Base-by-base conservation (phyloP, 2,113 vertebrate genomes). In the Nycticorax nycticorax region DNA sequence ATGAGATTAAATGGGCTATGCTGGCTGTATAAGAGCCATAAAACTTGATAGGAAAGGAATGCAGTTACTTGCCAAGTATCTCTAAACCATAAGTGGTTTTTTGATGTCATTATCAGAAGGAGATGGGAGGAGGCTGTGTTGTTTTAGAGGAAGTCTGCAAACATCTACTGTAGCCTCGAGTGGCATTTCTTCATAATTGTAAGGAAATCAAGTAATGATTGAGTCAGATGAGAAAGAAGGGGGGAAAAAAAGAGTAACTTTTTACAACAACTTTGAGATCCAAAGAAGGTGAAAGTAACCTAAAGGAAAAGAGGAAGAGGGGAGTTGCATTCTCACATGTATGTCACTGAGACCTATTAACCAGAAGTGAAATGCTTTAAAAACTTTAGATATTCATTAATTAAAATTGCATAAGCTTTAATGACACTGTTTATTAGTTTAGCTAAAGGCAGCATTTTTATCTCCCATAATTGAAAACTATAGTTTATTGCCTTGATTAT, bases 11-110 rank as follows among this genome's bases (percentile, higher is more conserved):
- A 98, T 97, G 94, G 63, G 89, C 64, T 97, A 59, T 93, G 74
- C 76, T 95, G 85, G 94, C 94, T 94, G 88, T 96, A 98, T 97
- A 98, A 98, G 97, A 96, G 95, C 97, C 52, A 10, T 98, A 98
- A 98, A 98, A 97, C 79, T 97, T 98, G 97, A 98, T 98, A 98
- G 96, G 77, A 94, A 96, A 96, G 80, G 80, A 97, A 98, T 93
- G 92, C 53, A 92, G 96, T 92, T 93, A 85, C 85, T 97, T 96
- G 91, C 79, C 95, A 96, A 97, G 88, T 79, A 74, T 97, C 92
- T 97, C 85, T 73, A 92, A 96, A 81, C 92, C 62, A 86, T 95
- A 89, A 94, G 91, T 66, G 60, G 4, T 80, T 96, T 78, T 96
- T 93, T 96, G 53, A 66, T 97, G 67, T 91, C 93, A 79, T 87